Percentiles rank a stretch among this genome's conserved stretches.
Conservation (phyloP, 2,888 invertebrate genomes). For the Volucella zonaria region DNA sequence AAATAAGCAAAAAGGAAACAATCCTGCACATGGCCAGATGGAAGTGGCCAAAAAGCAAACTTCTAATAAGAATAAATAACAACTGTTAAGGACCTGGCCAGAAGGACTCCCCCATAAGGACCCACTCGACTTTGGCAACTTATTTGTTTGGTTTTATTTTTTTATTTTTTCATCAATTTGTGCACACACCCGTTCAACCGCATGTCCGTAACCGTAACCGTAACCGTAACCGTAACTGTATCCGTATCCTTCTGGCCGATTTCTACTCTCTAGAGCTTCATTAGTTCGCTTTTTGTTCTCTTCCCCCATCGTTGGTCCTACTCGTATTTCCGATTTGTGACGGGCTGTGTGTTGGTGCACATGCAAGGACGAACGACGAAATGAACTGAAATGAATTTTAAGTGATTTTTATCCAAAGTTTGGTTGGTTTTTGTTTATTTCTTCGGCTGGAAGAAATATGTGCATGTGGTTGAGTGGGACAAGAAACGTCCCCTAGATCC, state of each 20-base stretch:
- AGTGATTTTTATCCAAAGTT: conserved; percentile 73
- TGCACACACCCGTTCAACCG: conserved; percentile 29
- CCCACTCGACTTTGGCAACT: conserved; percentile 22
- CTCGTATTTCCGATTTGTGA: conserved; percentile 25
- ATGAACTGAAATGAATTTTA: conserved; percentile 72
- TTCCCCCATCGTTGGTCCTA: neutral
- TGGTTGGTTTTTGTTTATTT: conserved; percentile 22
- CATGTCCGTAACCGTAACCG: conserved; percentile 25
- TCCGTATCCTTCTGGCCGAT: conserved; percentile 12
- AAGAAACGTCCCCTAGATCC: neutral
- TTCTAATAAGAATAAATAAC: conserved; percentile 28
- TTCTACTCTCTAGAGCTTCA: conserved; percentile 26
- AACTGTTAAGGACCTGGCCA: conserved; percentile 1
- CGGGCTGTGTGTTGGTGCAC: neutral
- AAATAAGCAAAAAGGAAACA: neutral
- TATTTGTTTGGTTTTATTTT: too few species aligned
- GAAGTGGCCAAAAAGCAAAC: conserved; percentile 1
- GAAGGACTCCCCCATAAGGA: neutral
- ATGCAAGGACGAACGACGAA: conserved; percentile 64
- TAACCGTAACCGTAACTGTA: too few species aligned
- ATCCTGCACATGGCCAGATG: neutral
- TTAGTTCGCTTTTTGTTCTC: conserved; percentile 15
- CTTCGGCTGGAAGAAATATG: neutral
- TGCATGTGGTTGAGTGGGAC: conserved; percentile 17
- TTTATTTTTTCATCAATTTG: conserved; percentile 27